These are phyloP conservation scores for Sus scrofa DNA, from an alignment of 2,113 vertebrate genomes.

Conservation along the genomic window DNA sequence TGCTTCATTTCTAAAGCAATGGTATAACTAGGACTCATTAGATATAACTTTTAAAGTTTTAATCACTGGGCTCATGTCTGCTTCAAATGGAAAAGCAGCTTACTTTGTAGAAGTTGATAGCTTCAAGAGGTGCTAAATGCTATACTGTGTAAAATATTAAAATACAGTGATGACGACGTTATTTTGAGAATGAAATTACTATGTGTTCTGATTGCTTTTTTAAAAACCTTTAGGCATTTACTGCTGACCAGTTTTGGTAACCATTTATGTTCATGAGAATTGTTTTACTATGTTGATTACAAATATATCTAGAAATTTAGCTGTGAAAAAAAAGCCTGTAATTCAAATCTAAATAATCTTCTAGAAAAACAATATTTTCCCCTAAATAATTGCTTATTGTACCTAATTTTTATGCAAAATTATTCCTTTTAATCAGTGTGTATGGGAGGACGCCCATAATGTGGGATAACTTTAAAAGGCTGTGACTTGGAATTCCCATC, in stretches of 20 bases:
- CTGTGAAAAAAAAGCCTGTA: background rate
- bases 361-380: background rate
- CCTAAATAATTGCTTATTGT: background rate
- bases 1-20: conserved; percentile 18
- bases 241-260: background rate
- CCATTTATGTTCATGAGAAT: background rate
- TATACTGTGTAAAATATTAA: background rate
- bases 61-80: background rate
- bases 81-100: background rate
- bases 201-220: conserved; percentile 1
- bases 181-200: conserved; percentile 14
- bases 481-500: background rate
- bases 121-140: background rate
- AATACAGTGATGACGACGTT: background rate
- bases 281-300: background rate
- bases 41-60: background rate
- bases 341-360: background rate
- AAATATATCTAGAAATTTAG: conserved; percentile 1
- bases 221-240: background rate
- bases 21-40: background rate
- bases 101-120: background rate
- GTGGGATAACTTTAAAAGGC: background rate
- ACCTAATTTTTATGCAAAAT: conserved; percentile 7
- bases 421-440: background rate
- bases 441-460: background rate